Evolutionary conservation across 2,113 vertebrate genomes (phyloP).

Genomic region (Aix galericulata): DNA sequence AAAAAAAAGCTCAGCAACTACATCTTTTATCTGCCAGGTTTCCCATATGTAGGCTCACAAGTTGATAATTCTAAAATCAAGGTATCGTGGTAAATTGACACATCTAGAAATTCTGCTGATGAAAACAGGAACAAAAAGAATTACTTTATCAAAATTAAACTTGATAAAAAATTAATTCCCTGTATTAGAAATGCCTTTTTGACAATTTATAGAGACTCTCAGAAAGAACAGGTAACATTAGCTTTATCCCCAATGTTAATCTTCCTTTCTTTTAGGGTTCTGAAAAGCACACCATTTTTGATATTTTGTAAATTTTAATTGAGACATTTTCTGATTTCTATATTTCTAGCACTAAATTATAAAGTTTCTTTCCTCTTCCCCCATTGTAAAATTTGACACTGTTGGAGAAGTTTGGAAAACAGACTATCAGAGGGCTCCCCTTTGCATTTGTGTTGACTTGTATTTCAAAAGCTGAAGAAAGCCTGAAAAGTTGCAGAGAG

Average conservation of each 20-base stretch:
- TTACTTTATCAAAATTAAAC: not conserved
- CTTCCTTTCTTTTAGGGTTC: not conserved
- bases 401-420: not conserved
- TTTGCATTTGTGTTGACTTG: not conserved
- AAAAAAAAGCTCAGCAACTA: no score
- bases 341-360: not conserved
- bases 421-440: not conserved
- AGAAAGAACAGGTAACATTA: not conserved
- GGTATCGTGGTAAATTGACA: not conserved
- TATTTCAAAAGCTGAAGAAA: not conserved
- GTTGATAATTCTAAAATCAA: not conserved
- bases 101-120: not conserved
- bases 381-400: not conserved
- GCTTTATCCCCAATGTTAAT: not conserved
- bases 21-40: not conserved
- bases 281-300: not conserved
- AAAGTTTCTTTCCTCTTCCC: not conserved
- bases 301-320: not conserved
- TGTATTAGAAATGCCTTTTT: not conserved
- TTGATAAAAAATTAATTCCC: not conserved
- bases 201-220: not conserved
- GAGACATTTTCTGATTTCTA: not conserved
- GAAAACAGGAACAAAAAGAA: not conserved
- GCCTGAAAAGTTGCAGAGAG: not conserved
- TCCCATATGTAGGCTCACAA: not conserved